Percentiles rank a stretch among this genome's conserved stretches.
These are phyloP conservation scores for Andrena bucephala DNA, from an alignment of 2,888 invertebrate genomes.

Conservation along the genomic window DNA sequence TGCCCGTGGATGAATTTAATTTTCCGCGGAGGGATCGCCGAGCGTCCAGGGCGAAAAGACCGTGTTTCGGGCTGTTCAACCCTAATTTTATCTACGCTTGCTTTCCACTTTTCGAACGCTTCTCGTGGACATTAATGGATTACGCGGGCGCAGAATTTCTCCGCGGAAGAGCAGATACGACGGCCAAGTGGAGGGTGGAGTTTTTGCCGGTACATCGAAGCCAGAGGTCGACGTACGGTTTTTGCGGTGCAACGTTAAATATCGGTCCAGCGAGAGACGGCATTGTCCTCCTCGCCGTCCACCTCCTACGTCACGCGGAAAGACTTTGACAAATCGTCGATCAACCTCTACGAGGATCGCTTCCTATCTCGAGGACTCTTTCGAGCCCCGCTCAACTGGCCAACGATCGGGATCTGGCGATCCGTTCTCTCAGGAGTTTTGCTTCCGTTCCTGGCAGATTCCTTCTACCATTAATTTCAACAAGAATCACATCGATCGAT, in stretches of 20 bases:
- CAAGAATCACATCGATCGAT: conserved; percentile 26
- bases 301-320: conserved; percentile 53
- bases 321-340: conserved; percentile 84
- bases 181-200: neutral
- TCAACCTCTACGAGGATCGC: conserved; percentile 72
- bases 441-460: conserved; percentile 34
- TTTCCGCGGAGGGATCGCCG: neutral
- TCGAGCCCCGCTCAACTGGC: conserved; percentile 57
- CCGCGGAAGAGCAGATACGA: conserved; percentile 1
- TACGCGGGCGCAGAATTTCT: neutral
- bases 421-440: conserved; percentile 35
- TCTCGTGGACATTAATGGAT: neutral
- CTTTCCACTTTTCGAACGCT: neutral
- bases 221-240: conserved; percentile 31
- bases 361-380: conserved; percentile 67
- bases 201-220: conserved; percentile 28
- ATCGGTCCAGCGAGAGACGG: conserved; percentile 40
- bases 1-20: conserved; percentile 1
- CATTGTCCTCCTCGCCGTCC: conserved; percentile 62
- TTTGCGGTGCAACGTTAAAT: conserved; percentile 60
- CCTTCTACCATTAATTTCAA: conserved; percentile 47
- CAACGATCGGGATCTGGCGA: conserved; percentile 64
- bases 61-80: neutral
- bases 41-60: neutral
- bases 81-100: neutral